These are phyloP conservation scores for Alligator sinensis DNA, from an alignment of 2,113 vertebrate genomes.

Conservation along the genomic window DNA sequence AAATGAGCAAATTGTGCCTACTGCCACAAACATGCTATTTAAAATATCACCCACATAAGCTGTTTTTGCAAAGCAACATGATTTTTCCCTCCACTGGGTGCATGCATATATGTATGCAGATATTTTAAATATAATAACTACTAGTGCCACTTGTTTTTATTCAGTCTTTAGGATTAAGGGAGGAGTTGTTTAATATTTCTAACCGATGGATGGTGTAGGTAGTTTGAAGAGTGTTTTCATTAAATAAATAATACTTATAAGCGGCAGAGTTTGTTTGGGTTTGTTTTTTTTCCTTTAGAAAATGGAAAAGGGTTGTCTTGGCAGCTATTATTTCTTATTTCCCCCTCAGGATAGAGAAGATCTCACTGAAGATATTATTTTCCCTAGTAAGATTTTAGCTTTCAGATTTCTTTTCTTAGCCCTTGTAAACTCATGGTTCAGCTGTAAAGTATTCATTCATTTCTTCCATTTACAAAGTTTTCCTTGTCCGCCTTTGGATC, in stretches of 20 bases:
- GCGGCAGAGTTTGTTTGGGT: background rate
- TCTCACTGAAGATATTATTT: background rate
- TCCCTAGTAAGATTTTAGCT: background rate
- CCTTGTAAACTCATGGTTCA: background rate
- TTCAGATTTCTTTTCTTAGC: background rate
- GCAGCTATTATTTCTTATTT: background rate
- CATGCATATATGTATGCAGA: background rate
- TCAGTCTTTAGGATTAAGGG: background rate
- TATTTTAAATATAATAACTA: background rate
- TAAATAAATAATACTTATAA: background rate
- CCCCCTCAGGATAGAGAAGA: background rate
- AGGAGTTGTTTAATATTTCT: slow-evolving; percentile 19
- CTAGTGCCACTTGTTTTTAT: background rate
- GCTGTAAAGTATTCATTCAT: background rate
- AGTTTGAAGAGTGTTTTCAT: background rate
- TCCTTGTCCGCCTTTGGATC: background rate
- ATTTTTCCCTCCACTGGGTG: background rate
- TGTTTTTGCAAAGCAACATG: background rate
- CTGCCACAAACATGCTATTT: fast-evolving
- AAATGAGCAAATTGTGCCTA: background rate
- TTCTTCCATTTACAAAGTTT: background rate
- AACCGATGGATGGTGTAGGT: background rate
- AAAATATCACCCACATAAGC: background rate
- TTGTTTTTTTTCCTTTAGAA: slow-evolving; percentile 6
- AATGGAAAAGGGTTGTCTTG: background rate